Evolutionary conservation across 92 coral and sea anemone genomes (phyloP).

Genomic region (Epizoanthus ramosus): DNA sequence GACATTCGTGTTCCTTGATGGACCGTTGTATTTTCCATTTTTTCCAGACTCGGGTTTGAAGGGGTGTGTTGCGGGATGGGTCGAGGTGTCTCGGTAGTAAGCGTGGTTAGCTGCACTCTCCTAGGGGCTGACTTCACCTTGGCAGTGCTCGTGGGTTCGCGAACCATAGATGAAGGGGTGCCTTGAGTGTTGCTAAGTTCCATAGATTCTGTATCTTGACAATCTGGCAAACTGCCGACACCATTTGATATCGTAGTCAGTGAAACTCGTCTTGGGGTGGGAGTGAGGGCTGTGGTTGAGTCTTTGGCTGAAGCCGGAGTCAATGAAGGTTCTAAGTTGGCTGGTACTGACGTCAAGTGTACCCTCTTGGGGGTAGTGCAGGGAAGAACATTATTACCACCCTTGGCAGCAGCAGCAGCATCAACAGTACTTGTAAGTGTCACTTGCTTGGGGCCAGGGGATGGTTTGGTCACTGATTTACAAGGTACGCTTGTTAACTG

Average conservation of each 20-base stretch:
- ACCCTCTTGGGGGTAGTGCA: not conserved
- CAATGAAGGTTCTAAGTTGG: not conserved
- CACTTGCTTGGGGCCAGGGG: slow-evolving; percentile 1
- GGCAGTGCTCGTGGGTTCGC: too few relatives aligned
- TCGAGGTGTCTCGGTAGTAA: not conserved
- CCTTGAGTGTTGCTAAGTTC: not conserved
- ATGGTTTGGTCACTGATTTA: not conserved
- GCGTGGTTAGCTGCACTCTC: slow-evolving; percentile 29
- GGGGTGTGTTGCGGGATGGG: not conserved
- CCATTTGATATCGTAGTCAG: slow-evolving; percentile 5
- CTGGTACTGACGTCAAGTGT: not conserved
- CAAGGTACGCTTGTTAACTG: not conserved
- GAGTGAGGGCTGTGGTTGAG: not conserved
- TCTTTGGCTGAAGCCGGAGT: not conserved
- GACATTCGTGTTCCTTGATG: not conserved
- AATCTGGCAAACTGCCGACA: not conserved
- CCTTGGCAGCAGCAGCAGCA: not conserved
- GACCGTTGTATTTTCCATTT: not conserved
- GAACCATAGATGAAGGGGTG: not conserved
- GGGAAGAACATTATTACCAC: not conserved
- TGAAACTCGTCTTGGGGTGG: slow-evolving; percentile 8
- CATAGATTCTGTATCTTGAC: not conserved
- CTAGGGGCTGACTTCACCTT: slow-evolving; percentile 3
- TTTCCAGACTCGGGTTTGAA: not conserved
- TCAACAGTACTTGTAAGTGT: not conserved